phyloP scores from a whole-genome alignment of 2,113 vertebrate genomes.

The Panurus biarmicus region DNA sequence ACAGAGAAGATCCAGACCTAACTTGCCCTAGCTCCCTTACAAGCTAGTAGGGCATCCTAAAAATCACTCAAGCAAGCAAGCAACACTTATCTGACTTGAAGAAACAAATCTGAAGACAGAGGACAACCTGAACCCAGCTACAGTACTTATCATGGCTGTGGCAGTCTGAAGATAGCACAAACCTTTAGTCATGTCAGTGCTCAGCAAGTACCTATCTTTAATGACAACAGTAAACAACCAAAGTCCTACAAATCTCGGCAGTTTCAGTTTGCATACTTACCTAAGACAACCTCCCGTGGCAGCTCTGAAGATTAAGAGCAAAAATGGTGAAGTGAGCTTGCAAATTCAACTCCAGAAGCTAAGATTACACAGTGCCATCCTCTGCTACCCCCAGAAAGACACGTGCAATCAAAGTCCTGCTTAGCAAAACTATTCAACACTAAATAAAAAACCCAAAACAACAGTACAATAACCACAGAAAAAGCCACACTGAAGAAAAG shows the following conservation, averaged over 20 bases:
- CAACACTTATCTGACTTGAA: not conserved
- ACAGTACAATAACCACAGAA: not conserved
- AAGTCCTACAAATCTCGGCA: not conserved
- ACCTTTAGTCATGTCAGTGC: not conserved
- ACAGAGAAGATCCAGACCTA: not conserved
- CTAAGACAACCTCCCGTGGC: constrained; percentile 18
- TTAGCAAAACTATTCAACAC: not conserved
- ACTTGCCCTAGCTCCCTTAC: not conserved
- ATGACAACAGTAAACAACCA: not conserved
- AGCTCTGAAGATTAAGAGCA: constrained; percentile 58
- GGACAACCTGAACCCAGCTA: not conserved
- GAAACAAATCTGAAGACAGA: not conserved
- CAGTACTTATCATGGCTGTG: not conserved
- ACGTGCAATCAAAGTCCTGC: not conserved
- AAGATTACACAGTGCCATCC: not conserved
- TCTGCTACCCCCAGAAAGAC: not conserved
- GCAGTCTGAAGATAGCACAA: not conserved
- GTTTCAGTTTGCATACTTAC: constrained; percentile 8
- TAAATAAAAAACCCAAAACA: not conserved
- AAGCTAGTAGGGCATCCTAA: not conserved
- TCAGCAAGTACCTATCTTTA: not conserved
- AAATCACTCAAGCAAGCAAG: not conserved
- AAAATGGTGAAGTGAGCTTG: constrained; percentile 20
- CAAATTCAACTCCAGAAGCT: not conserved
- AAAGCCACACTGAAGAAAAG: not conserved